Evolutionary conservation across 1,140 invertebrate genomes (phyloP), one percentile per base, ranked within the genome.

Genomic region (Mactra quadrangularis): DNA sequence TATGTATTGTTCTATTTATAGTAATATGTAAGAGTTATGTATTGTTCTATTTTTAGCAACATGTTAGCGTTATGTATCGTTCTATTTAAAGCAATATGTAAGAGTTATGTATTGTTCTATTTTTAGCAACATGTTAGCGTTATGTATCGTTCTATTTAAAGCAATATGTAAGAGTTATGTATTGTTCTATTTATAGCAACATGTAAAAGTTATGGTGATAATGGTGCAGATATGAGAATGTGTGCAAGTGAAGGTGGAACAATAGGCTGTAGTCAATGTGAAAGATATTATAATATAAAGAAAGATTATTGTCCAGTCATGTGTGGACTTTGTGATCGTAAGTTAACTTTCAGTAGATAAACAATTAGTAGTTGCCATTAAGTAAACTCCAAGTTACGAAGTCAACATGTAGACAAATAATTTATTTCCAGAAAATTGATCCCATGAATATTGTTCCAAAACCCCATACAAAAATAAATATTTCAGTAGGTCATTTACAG

Each of bases 261-360:
- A 13, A 59, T 89, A 15, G 71, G 75, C 13, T 90, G 89, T 38
- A 66, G 22, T 0, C 85, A 90, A 35, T 90, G 89, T 70, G 71
- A 82, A 1, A 57, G 72, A 7, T 90, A 83, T 57, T 90, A 72
- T 70, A 89, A 89, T 77, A 85, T 90, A 25, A 89, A 89, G 71
- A 66, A 66, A 66, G 88, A 90, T 50, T 87, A 88, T 82, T 90
- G 89, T 57, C 89, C 89, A 1, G 87, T 90, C 29, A 89, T 89
- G 89, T 90, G 89, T 60, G 89, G 89, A 13, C 68, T 89, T 0
- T 90, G 89, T 75, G 87, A 90, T 52, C 68, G 89, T 90, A 71
- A 76, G 87, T 86, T 0, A 13, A 2, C 15, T 33, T n/a, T 47
- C 27, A 0, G 7, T 53, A 25, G n/a, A 76, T 17, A 59, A 11